Evolutionary conservation across 1,140 invertebrate genomes (phyloP), one percentile per base, ranked within the genome.

Genomic region (Uloborus diversus): DNA sequence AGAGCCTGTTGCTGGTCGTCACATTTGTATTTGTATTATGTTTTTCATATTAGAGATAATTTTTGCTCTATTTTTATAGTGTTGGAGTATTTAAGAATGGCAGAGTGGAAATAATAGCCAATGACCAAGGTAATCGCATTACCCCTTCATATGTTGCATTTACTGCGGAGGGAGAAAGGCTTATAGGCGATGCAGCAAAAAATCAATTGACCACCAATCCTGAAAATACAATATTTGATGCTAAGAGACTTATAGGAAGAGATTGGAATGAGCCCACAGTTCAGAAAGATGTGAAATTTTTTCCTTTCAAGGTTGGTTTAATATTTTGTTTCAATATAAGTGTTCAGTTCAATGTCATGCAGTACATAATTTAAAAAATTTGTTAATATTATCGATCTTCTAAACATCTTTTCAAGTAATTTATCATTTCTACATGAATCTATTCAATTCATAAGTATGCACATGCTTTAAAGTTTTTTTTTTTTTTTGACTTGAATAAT

Each of bases 71-170:
- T 86, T 85, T 86, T 89, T 89, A 80, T 87, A 98, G 96, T 91
- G 97, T 99, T 85, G 97, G 96, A 83, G 96, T 99, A 11, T 98
- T 97, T 87, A 98, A 98, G 86, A 98, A 98, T 89, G 96, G 96
- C 59, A 90, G 96, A 80, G 96, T 99, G 27, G 96, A 99, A 90
- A 99, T 99, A 83, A 99, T 99, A 84, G 96, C 97, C 81, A 99
- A 99, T 85, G 97, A 99, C 87, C 96, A 99, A 88, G 97, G 97
- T 88, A 99, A 99, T 87, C 92, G 97, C 85, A 99, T 98, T 86
- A 99, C 97, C 5, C 97, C 97, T 17, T 98, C 96, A 0, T 99
- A 98, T 86, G 97, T 99, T 32, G 96, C 96, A 5, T 99, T 99
- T 87, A 99, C 96, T 2, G 89, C 90, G 59, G 96, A 99, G 81